A percentile compares a stretch with the other conserved stretches of the same genome.
Conservation (phyloP, 2,113 vertebrate species). For the Phrynosoma blainvillii region DNA sequence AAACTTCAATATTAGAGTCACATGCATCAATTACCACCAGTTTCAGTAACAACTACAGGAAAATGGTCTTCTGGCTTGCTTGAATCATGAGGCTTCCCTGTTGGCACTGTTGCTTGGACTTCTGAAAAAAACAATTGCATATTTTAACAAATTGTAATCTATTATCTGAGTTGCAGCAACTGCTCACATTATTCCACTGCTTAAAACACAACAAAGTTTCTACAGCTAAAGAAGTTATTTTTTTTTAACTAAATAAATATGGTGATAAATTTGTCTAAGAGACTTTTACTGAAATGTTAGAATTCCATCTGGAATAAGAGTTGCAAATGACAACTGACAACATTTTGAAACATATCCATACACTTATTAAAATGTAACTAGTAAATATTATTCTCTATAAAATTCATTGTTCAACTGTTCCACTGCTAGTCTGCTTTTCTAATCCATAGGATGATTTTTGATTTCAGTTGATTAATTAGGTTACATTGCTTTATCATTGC, state of each 20-base stretch:
- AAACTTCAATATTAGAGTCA: slow-evolving; percentile 37
- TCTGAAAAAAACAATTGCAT: slow-evolving; percentile 70
- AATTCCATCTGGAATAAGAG: slow-evolving; percentile 47
- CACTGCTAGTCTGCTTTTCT: slow-evolving; percentile 32
- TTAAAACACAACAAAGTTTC: not conserved
- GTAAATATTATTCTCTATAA: slow-evolving; percentile 32
- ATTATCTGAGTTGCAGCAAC: not conserved
- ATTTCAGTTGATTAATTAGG: not conserved
- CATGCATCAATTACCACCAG: slow-evolving; percentile 77
- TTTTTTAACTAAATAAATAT: not conserved
- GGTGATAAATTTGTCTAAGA: slow-evolving; percentile 10
- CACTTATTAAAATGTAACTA: slow-evolving; percentile 23
- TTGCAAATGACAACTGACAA: slow-evolving; percentile 30
- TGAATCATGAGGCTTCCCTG: slow-evolving; percentile 75
- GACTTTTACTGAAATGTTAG: slow-evolving; percentile 10
- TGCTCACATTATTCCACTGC: not conserved
- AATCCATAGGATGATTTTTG: slow-evolving; percentile 11
- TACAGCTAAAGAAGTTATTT: not conserved
- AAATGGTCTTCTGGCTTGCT: slow-evolving; percentile 77
- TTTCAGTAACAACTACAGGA: slow-evolving; percentile 80
- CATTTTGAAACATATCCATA: slow-evolving; percentile 30
- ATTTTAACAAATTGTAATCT: not conserved
- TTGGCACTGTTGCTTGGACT: slow-evolving; percentile 71
- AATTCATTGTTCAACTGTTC: slow-evolving; percentile 35
- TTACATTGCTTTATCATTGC: slow-evolving; percentile 31